A percentile compares a stretch with the other conserved stretches of the same genome.
Conservation (phyloP, 2,888 invertebrate genomes). For the Patella ulyssiponensis region DNA sequence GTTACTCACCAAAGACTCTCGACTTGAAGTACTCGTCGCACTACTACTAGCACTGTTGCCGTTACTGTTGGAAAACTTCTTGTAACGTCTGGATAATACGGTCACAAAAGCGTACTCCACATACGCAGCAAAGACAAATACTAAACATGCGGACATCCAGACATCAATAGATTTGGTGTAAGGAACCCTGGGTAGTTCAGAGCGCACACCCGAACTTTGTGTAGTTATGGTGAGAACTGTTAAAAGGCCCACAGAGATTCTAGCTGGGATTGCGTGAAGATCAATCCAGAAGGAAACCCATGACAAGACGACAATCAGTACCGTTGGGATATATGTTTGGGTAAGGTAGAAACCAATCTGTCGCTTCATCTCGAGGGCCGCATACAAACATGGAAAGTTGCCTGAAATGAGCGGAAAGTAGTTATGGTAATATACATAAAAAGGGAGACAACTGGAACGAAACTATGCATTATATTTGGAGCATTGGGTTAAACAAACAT, state of each 20-base stretch:
- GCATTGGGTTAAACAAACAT: too few relatives aligned
- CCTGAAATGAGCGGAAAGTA: slow-evolving; percentile 16
- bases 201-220: slow-evolving; percentile 31
- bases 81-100: slow-evolving; percentile 20
- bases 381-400: slow-evolving; percentile 33
- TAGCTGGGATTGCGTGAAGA: slow-evolving; percentile 36
- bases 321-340: slow-evolving; percentile 38
- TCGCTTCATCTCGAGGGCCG: slow-evolving; percentile 28
- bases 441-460: too few relatives aligned
- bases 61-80: slow-evolving; percentile 3
- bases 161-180: slow-evolving; percentile 38
- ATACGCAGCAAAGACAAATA: slow-evolving; percentile 34
- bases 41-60: not conserved
- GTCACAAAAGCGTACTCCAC: slow-evolving; percentile 31
- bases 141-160: slow-evolving; percentile 29
- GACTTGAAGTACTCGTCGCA: too few relatives aligned
- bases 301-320: slow-evolving; percentile 37
- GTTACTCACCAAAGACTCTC: too few relatives aligned
- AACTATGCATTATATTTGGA: too few relatives aligned
- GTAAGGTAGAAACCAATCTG: slow-evolving; percentile 37
- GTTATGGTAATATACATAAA: too few relatives aligned
- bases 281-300: slow-evolving; percentile 45
- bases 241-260: slow-evolving; percentile 36
- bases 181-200: slow-evolving; percentile 32
- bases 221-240: slow-evolving; percentile 44